Conservation (phyloP, 1,140 invertebrate species). For the Drosophila mauritiana region DNA sequence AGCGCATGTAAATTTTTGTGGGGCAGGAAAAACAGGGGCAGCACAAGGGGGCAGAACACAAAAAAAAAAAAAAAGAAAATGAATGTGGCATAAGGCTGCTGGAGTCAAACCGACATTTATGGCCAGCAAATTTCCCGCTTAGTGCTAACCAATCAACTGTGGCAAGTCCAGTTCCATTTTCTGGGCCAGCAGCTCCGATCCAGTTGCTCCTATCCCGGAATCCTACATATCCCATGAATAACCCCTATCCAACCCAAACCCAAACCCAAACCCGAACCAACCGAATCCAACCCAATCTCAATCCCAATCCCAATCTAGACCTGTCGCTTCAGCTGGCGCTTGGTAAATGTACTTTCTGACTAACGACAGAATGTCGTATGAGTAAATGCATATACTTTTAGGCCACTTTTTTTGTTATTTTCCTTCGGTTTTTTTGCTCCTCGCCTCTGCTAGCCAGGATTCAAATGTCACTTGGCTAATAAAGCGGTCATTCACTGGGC, state of each 20-base stretch:
- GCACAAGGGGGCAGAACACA: background rate
- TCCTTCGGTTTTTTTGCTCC: background rate
- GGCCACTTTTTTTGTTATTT: slow-evolving; percentile 9
- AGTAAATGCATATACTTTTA: slow-evolving; percentile 44
- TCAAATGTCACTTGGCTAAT: slow-evolving; percentile 36
- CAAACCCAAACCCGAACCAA: background rate
- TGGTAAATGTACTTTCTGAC: slow-evolving; percentile 48
- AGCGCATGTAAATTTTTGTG: slow-evolving; percentile 61
- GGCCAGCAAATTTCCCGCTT: slow-evolving; percentile 70
- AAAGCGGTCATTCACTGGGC: slow-evolving; percentile 24
- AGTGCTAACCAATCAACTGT: slow-evolving; percentile 73
- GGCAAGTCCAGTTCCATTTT: slow-evolving; percentile 37
- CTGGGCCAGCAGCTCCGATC: slow-evolving; percentile 7
- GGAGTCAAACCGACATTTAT: slow-evolving; percentile 59
- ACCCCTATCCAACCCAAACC: background rate
- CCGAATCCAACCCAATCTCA: background rate
- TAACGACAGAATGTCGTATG: slow-evolving; percentile 48
- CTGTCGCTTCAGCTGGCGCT: slow-evolving; percentile 8
- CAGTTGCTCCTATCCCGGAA: background rate
- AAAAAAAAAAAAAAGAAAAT: too few species aligned
- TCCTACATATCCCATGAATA: too few species aligned
- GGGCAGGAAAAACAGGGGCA: slow-evolving; percentile 1
- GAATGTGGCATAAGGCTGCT: slow-evolving; percentile 8
- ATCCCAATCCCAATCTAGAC: background rate
- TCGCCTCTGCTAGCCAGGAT: background rate